Conservation (phyloP, 1,140 invertebrate genomes). For the Zaprionus africanus region DNA sequence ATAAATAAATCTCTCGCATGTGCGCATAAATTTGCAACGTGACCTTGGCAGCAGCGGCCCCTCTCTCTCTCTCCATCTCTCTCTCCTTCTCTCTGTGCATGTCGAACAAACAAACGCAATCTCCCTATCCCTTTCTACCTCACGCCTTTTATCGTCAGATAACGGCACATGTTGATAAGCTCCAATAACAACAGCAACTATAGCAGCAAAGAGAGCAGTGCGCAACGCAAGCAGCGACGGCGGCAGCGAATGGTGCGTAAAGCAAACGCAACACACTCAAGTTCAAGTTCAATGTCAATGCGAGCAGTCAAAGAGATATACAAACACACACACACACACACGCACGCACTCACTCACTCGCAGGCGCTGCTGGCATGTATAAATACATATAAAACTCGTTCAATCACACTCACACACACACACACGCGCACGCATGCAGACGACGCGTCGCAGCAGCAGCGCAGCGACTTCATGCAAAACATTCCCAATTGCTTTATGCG, state of each 20-base stretch:
- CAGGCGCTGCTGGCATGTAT: not conserved
- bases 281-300: constrained; percentile 78
- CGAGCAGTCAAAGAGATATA: not conserved
- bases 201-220: constrained; percentile 20
- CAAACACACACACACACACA: constrained; percentile 5
- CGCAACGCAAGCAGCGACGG: constrained; percentile 33
- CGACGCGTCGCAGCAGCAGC: constrained; percentile 9
- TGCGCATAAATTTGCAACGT: constrained; percentile 77
- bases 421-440: constrained; percentile 31
- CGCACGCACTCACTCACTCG: constrained; percentile 1
- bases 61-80: constrained; percentile 2
- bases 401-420: constrained; percentile 47
- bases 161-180: constrained; percentile 69
- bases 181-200: constrained; percentile 2
- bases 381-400: constrained; percentile 65
- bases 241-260: constrained; percentile 46
- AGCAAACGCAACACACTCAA: constrained; percentile 46
- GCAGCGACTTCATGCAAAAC: constrained; percentile 13
- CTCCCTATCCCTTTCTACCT: not conserved
- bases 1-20: constrained; percentile 75
- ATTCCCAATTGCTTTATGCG: constrained; percentile 48
- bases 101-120: not conserved
- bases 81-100: constrained; percentile 5
- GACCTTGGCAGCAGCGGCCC: constrained; percentile 53
- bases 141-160: constrained; percentile 56